Evolutionary conservation across 92 coral and sea anemone genomes (phyloP).

Genomic region (Epizoanthus illoricatus): DNA sequence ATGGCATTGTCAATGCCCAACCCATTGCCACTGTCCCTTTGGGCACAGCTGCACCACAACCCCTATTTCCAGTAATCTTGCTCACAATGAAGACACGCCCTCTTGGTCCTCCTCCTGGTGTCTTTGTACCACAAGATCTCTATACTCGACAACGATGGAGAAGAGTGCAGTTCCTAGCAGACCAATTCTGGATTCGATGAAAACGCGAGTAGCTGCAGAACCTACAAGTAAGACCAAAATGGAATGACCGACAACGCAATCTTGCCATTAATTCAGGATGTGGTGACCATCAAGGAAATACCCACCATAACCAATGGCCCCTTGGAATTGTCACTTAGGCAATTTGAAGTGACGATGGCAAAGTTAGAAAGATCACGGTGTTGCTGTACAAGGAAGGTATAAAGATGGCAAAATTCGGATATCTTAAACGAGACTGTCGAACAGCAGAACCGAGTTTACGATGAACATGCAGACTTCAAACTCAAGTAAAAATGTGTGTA

Average conservation of each 20-base stretch:
- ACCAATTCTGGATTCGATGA: background rate
- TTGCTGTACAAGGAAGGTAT: too few species aligned
- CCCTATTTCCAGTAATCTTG: slow-evolving; percentile 21
- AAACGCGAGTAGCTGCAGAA: background rate
- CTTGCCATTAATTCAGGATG: background rate
- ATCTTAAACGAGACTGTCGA: too few species aligned
- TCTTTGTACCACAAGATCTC: slow-evolving; percentile 12
- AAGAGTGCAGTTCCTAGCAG: slow-evolving; percentile 2
- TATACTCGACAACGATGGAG: too few species aligned
- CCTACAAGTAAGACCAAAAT: background rate
- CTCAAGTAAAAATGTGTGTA: too few species aligned
- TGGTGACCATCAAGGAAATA: background rate
- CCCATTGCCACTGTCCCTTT: slow-evolving; percentile 12
- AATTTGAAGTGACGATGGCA: too few species aligned
- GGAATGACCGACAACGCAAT: background rate
- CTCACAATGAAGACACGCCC: slow-evolving; percentile 23
- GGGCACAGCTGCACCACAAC: slow-evolving; percentile 6
- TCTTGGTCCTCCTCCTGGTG: slow-evolving; percentile 11
- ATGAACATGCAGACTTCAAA: too few species aligned
- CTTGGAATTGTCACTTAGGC: background rate
- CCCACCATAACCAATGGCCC: background rate
- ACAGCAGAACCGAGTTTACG: too few species aligned
- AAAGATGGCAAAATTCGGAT: too few species aligned
- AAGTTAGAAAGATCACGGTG: too few species aligned
- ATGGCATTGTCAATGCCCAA: too few species aligned